These are phyloP conservation scores for Ambastaia sidthimunki DNA, from an alignment of 2,797 vertebrate genomes.

Conservation along the genomic window DNA sequence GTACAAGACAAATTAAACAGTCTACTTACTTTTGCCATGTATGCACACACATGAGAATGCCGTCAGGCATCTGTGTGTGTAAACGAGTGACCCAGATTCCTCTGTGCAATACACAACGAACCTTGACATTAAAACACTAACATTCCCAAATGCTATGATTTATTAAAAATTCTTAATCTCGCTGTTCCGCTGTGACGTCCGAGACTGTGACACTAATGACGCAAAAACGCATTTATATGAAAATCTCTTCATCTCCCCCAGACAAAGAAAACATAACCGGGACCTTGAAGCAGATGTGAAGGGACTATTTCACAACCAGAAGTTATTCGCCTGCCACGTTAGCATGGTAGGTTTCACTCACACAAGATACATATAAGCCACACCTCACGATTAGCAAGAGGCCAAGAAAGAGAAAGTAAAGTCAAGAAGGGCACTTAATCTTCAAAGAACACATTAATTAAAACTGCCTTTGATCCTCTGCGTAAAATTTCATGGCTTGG, in stretches of 20 bases:
- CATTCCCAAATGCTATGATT: constrained; percentile 58
- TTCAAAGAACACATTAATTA: constrained; percentile 12
- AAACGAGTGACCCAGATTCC: constrained; percentile 40
- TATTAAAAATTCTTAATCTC: constrained; percentile 71
- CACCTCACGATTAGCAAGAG: neutral
- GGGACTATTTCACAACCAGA: neutral
- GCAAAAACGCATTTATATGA: neutral
- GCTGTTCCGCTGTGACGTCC: constrained; percentile 51
- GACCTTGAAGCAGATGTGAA: neutral
- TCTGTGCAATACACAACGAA: constrained; percentile 24
- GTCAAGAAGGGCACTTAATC: neutral
- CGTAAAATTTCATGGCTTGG: constrained; percentile 65
- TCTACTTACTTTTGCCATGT: constrained; percentile 4
- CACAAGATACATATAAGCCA: neutral
- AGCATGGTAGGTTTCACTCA: neutral
- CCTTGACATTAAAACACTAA: constrained; percentile 44
- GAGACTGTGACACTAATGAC: constrained; percentile 34
- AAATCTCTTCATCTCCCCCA: neutral
- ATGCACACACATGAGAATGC: neutral
- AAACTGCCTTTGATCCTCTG: constrained; percentile 32
- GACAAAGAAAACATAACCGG: constrained; percentile 41
- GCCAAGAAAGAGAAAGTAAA: neutral
- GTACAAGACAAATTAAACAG: constrained; percentile 21
- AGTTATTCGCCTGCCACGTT: neutral
- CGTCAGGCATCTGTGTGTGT: neutral